Base-by-base conservation (phyloP, 2,113 vertebrate species). In the Scophthalmus maximus region DNA sequence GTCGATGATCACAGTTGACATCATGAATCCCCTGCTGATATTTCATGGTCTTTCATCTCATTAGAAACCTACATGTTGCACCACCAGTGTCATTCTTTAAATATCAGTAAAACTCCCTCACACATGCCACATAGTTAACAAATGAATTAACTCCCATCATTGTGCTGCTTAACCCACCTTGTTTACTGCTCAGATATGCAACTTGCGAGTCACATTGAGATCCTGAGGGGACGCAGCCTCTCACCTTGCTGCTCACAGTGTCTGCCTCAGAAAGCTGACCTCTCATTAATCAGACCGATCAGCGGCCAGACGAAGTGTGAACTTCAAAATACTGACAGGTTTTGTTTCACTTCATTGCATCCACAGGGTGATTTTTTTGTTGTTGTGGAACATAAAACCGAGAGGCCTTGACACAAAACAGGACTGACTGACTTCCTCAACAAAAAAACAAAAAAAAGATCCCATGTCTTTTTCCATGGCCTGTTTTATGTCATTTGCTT, bases 221-320 rank as follows among this genome's bases (percentile, higher is more conserved):
- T 59, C 55, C 3, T 15, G 17, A 1, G 26, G 18, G 34, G 17
- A 18, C 27, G 17, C 10, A 26, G 63, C 47, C 0, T 58, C n/a
- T 44, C 73, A 26, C 64, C 66, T 75, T 44, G 2, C 22, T 44
- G 58, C 38, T 47, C 53, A 6, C 36, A 26, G 29, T 18, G 23
- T 55, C 59, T 25, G 61, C 57, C 42, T 58, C 42, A 22, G 12
- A 72, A 12, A 14, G 53, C 68, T 36, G 68, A 85, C 68, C 83
- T 77, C 71, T 68, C 82, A 81, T 85, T 78, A 71, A 84, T 86
- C 78, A 68, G 52, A 50, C 40, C 53, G 71, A 76, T 78, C 59
- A 85, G 65, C 58, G 3, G 10, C 49, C 68, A 47, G 8, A 63
- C 5, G 15, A 46, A 25, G 32, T 49, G 60, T 22, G 2, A 64